Evolutionary conservation across 35 echinoderm and acorn worm genomes (phyloP).

Genomic region (Heliocidaris erythrogramma): DNA sequence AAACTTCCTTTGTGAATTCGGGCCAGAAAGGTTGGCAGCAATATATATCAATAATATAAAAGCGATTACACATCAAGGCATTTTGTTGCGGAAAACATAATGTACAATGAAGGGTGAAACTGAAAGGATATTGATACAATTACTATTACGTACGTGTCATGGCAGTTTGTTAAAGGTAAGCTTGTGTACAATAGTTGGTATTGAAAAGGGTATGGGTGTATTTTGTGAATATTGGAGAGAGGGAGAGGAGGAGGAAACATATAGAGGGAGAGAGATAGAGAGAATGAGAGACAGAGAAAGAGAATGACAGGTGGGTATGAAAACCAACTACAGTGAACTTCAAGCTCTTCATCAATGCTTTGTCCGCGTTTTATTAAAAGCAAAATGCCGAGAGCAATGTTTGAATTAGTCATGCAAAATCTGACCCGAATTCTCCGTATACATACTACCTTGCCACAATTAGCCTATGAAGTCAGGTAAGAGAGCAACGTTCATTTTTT

Average conservation of each 20-base stretch:
- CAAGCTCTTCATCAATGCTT: not conserved
- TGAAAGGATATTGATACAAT: not conserved
- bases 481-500: not conserved
- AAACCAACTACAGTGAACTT: not conserved
- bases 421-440: constrained; percentile 28
- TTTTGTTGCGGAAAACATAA: not conserved
- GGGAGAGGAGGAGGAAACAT: not conserved
- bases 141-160: not conserved
- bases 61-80: not conserved
- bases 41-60: not conserved
- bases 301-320: not conserved
- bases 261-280: not conserved
- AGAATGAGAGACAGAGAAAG: not conserved
- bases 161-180: not conserved
- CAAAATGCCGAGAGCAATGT: constrained; percentile 19
- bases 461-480: not conserved
- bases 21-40: not conserved
- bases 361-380: constrained; percentile 32
- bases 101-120: not conserved
- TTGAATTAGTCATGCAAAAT: constrained; percentile 37
- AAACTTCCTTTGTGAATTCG: too few relatives aligned
- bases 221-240: not conserved
- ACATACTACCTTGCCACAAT: not conserved
- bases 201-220: not conserved
- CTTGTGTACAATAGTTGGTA: not conserved